Conservation (phyloP, 2,797 vertebrate genomes). For the Merluccius polli region DNA sequence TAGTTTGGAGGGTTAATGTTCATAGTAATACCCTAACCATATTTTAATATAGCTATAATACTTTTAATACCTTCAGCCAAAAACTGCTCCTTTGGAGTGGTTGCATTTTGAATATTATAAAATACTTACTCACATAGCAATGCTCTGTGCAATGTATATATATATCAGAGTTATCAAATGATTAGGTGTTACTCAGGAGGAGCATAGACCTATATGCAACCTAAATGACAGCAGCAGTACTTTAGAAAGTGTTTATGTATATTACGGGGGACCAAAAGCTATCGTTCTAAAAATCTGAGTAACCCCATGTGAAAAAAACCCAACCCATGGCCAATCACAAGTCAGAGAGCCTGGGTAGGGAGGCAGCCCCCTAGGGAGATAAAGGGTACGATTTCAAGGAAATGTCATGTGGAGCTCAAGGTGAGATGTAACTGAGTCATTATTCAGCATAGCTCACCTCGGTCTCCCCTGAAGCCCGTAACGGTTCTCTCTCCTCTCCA, state of each 20-base stretch:
- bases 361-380: conserved; percentile 11
- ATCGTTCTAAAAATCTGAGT: neutral
- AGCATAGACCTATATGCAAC: neutral
- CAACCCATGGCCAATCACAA: neutral
- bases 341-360: conserved; percentile 19
- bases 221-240: neutral
- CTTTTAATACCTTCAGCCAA: neutral
- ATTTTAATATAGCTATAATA: neutral
- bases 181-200: neutral
- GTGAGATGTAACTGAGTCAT: conserved; percentile 47
- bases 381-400: conserved; percentile 30
- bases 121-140: too few species aligned
- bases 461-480: conserved; percentile 28
- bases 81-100: neutral
- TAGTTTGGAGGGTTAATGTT: conserved; percentile 29
- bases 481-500: conserved; percentile 11
- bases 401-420: conserved; percentile 54
- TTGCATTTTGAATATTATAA: too few species aligned
- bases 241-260: neutral
- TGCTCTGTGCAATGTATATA: too few species aligned
- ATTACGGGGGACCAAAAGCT: neutral
- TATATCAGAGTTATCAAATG: neutral
- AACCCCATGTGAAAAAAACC: neutral
- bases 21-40: neutral
- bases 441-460: conserved; percentile 36